Conservation (phyloP, 2,113 vertebrate species). For the Crocuta crocuta region DNA sequence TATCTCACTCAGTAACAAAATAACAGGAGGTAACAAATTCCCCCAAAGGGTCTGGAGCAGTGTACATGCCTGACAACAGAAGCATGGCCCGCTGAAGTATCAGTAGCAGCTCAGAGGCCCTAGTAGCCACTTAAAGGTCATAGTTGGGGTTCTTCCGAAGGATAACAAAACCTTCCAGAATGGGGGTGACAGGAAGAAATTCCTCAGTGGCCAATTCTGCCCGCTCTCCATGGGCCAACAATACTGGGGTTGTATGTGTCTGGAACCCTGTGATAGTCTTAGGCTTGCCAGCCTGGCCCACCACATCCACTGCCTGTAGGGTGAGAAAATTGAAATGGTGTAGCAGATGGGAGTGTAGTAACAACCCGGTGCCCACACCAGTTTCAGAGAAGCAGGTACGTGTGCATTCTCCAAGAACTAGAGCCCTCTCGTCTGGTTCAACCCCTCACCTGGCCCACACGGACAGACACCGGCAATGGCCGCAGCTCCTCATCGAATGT, state of each 20-base stretch:
- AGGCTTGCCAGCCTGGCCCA: conserved; percentile 98
- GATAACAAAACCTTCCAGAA: conserved; percentile 98
- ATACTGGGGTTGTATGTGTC: conserved; percentile 98
- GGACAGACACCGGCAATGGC: conserved; percentile 95
- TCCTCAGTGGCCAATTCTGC: conserved; percentile 98
- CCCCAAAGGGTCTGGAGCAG: conserved; percentile 8
- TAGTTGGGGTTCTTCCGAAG: conserved; percentile 99
- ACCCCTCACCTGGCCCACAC: conserved; percentile 95
- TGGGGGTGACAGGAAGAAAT: conserved; percentile 96
- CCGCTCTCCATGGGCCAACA: conserved; percentile 96
- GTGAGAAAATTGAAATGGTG: background rate
- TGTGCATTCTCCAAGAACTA: background rate
- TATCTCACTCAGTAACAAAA: conserved; percentile 83
- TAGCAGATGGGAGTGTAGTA: fast-evolving
- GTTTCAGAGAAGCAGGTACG: background rate
- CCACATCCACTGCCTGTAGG: conserved; percentile 96
- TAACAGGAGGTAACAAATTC: conserved; percentile 33
- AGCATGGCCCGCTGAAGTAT: background rate
- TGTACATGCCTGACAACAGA: background rate
- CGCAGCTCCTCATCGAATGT: conserved; percentile 97
- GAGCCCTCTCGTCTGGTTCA: background rate
- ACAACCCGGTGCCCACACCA: background rate
- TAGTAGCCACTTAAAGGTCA: conserved; percentile 86
- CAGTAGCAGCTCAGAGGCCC: background rate
- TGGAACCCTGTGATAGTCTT: conserved; percentile 99